phyloP scores from a whole-genome alignment of 2,888 invertebrate species.

The Anodontia alba region DNA sequence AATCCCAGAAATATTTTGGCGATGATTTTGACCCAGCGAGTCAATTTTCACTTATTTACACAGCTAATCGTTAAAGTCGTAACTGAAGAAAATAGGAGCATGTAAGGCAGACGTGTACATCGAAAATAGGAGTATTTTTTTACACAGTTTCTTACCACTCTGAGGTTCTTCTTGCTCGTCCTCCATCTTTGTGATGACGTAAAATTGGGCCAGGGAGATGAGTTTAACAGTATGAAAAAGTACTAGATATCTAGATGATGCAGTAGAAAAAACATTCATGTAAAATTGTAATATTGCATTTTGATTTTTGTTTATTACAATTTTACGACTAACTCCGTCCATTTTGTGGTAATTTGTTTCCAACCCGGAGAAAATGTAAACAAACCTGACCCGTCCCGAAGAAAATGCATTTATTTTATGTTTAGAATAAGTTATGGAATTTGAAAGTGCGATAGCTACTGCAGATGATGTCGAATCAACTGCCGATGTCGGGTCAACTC shows the following conservation, averaged over 20 bases:
- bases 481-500: constrained; percentile 30
- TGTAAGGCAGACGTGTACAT: too few relatives aligned
- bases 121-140: too few relatives aligned
- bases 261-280: too few relatives aligned
- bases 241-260: too few relatives aligned
- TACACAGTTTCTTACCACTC: constrained; percentile 25
- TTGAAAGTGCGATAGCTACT: constrained; percentile 52
- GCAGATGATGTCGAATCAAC: constrained; percentile 60
- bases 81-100: too few relatives aligned
- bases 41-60: too few relatives aligned
- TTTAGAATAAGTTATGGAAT: background rate
- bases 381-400: background rate
- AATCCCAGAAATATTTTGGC: too few relatives aligned
- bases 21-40: too few relatives aligned
- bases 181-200: constrained; percentile 64
- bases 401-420: background rate
- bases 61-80: too few relatives aligned
- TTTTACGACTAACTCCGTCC: background rate
- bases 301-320: too few relatives aligned
- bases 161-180: constrained; percentile 44
- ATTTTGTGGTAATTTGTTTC: background rate
- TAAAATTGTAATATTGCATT: too few relatives aligned
- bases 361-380: background rate
- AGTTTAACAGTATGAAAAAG: too few relatives aligned
- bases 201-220: constrained; percentile 22